Evolutionary conservation across 2,888 invertebrate genomes (phyloP), one percentile per base, ranked within the genome.

Genomic region (Polydrusus tereticollis): DNA sequence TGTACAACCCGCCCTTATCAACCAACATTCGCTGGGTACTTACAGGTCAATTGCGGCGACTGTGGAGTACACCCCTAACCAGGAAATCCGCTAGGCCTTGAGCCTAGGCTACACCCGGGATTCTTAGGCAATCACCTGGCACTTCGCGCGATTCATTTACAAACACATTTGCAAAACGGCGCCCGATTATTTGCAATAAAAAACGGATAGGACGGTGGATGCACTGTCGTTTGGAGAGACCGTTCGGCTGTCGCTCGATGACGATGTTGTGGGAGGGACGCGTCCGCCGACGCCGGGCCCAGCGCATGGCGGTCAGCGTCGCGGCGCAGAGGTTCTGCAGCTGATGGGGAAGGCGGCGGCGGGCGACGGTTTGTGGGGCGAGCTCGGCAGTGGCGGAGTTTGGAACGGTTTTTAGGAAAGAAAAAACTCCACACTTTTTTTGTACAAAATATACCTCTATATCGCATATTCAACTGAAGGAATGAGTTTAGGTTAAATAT

Each of bases 181-280:
- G 58, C 50, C 47, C 18, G 58, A 58, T 64, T 70, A 55, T 69
- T 69, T 69, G 63, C 63, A 64, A 70, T 63, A 52, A 65, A 70
- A 70, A 64, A 64, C 65, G 38, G 47, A 65, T 50, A 45, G 52
- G 36, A 52, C 63, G 50, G 47, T 52, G 36, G 63, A 64, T 63
- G 69, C 69, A 69, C 68, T 52, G 62, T 62, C 63, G 63, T 38
- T 64, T 64, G 41, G 63, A 36, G 43, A 41, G 89, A 88, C 88
- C 67, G 58, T 63, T 63, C 72, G 72, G 68, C 72, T 45, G 69
- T 55, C 83, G 82, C 82, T 84, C 83, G 83, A 83, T 83, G 82
- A 72, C 72, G 68, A 38, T 23, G 72, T 58, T 50, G 64, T 63
- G 63, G 72, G 64, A 36, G 68, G 63, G 26, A 68, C 72, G 82